Percentiles rank a stretch among this genome's conserved stretches.
These are phyloP conservation scores for Drosophila chauvacae DNA, from an alignment of 1,140 invertebrate species.

Conservation along the genomic window DNA sequence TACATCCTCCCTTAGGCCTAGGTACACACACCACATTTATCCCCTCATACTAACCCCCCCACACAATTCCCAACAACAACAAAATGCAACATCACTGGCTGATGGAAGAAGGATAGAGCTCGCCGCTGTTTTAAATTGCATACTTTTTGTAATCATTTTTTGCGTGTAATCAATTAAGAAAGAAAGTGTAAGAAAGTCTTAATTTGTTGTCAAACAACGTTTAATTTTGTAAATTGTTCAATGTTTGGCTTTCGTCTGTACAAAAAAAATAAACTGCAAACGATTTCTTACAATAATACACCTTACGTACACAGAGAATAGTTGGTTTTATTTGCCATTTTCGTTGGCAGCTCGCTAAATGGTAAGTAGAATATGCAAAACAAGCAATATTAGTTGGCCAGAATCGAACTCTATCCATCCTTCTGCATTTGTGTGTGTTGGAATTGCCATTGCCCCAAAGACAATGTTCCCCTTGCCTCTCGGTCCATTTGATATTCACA, in stretches of 20 bases:
- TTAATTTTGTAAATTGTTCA: conserved; percentile 58
- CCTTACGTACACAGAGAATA: conserved; percentile 27
- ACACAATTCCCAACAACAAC: conserved; percentile 35
- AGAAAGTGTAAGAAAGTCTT: conserved; percentile 15
- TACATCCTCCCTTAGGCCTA: conserved; percentile 9
- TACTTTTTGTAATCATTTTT: conserved; percentile 40
- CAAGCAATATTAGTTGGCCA: conserved; percentile 73
- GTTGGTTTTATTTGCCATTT: conserved; percentile 78
- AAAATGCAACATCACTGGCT: conserved; percentile 65
- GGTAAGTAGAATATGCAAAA: conserved; percentile 68
- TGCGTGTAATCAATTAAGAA: conserved; percentile 29
- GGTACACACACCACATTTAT: conserved; percentile 16
- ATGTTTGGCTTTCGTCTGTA: conserved; percentile 61
- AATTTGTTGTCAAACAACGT: conserved; percentile 75
- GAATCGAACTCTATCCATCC: conserved; percentile 82
- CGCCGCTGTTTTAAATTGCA: conserved; percentile 60
- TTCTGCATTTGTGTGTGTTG: conserved; percentile 80
- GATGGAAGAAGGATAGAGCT: conserved; percentile 82
- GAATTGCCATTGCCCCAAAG: conserved; percentile 29
- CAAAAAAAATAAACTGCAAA: conserved; percentile 54
- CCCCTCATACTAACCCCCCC: conserved; percentile 16
- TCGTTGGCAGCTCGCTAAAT: conserved; percentile 57
- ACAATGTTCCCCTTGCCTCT: conserved; percentile 18
- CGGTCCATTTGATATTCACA: conserved; percentile 9
- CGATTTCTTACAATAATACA: conserved; percentile 45